Base-by-base conservation (phyloP, 2,797 vertebrate species). In the Chromobotia macracanthus region DNA sequence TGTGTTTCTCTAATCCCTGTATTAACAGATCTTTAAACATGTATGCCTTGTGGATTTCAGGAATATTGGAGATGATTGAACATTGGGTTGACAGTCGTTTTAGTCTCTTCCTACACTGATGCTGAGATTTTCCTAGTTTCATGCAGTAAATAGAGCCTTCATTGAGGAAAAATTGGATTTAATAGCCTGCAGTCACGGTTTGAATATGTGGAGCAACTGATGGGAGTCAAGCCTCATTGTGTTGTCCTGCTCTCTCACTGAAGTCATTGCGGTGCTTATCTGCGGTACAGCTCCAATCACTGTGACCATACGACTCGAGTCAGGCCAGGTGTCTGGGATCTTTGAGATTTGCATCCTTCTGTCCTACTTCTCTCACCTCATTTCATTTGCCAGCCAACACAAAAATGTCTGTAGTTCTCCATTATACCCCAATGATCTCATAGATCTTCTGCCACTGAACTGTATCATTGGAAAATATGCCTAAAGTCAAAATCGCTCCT, bases 281-380 rank as follows among this genome's bases (percentile, higher is more conserved):
- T 75, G 81, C 60, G 21, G 67, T 71, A 79, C 70, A 73, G 72
- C 77, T 81, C 41, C 61, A 60, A 85, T 70, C 77, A 63, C 84
- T 83, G 86, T 81, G 81, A 83, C 74, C 83, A 82, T 82, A 76
- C 83, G 81, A 85, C 88, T 85, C 69, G 13, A 5, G 83, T 88
- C 88, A 88, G 80, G 87, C 88, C 88, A 89, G 80, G 88, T 89
- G 88, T 86, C 87, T 85, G 74, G 84, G 84, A 89, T 89, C 88
- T 78, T 87, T 77, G 80, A 83, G 71, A 67, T 83, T 74, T 65
- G 25, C 69, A 63, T 71, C 78, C 60, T 70, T 71, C 60, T 84
- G 76, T 85, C 83, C 82, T 67, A 72, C 64, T 79, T 55, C 70
- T 82, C 75, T 76, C 60, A 80, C 86, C 84, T 86, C 79, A 88